Evolutionary conservation across 2,888 invertebrate species (phyloP).

Genomic region (Hirtodrosophila duncani): DNA sequence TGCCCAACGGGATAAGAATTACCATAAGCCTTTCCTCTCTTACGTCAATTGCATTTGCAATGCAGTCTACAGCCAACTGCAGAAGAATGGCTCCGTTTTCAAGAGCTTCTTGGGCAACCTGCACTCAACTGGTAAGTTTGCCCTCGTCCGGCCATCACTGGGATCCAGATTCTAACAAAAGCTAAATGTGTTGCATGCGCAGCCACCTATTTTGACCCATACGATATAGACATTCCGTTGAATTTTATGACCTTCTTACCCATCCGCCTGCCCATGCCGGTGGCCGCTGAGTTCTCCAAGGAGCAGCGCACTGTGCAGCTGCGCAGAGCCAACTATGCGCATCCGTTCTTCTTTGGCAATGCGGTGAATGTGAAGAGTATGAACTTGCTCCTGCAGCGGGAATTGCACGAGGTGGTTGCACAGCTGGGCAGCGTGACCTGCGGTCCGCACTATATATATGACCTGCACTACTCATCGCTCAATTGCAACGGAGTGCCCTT

Average conservation of each 20-base stretch:
- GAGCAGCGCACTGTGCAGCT: conserved; percentile 21
- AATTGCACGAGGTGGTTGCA: conserved; percentile 11
- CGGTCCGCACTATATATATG: conserved; percentile 8
- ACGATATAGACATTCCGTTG: conserved; percentile 31
- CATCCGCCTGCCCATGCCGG: conserved; percentile 24
- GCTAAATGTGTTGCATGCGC: neutral
- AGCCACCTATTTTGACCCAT: conserved; percentile 27
- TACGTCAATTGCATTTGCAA: conserved; percentile 5
- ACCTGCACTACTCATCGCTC: conserved; percentile 21
- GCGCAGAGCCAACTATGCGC: neutral
- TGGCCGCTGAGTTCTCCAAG: conserved; percentile 20
- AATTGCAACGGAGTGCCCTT: conserved; percentile 24
- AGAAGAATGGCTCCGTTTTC: conserved; percentile 9
- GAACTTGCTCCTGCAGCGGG: conserved; percentile 28
- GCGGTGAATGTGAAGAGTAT: conserved; percentile 26
- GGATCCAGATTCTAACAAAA: too few relatives aligned
- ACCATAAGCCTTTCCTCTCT: conserved; percentile 21
- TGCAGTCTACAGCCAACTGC: conserved; percentile 1
- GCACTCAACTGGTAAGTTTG: conserved; percentile 20
- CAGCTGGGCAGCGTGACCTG: neutral
- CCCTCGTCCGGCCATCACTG: too few relatives aligned
- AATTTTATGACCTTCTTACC: conserved; percentile 44
- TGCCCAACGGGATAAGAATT: neutral
- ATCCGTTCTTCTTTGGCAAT: conserved; percentile 42
- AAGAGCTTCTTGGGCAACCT: conserved; percentile 4